Evolutionary conservation across 2,888 invertebrate species (phyloP).

Genomic region (Synanthedon vespiformis): DNA sequence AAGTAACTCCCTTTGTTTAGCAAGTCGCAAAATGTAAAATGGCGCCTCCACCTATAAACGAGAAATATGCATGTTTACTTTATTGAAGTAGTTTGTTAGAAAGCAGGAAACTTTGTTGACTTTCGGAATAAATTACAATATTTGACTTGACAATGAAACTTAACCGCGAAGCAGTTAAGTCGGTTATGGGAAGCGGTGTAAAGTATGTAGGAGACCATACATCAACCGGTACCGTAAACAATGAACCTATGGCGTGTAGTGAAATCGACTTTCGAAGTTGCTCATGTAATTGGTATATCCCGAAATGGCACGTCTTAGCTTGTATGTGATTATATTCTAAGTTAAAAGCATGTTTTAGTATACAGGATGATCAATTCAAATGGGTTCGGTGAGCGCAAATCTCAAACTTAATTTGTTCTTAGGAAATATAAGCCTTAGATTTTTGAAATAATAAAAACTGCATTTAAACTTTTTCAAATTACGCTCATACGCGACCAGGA

Average conservation of each 20-base stretch:
- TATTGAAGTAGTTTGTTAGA: constrained; percentile 14
- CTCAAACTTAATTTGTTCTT: too few species aligned
- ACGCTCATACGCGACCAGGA: too few species aligned
- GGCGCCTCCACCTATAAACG: constrained; percentile 12
- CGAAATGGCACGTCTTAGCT: constrained; percentile 24
- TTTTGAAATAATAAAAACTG: too few species aligned
- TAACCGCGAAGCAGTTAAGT: constrained; percentile 16
- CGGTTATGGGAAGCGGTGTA: constrained; percentile 14
- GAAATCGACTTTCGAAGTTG: constrained; percentile 30
- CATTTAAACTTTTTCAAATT: too few species aligned
- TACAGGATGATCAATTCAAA: too few species aligned
- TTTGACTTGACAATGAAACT: constrained; percentile 31
- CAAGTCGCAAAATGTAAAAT: constrained; percentile 26
- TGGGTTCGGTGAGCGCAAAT: too few species aligned
- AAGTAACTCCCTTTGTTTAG: constrained; percentile 1
- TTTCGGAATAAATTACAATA: constrained; percentile 39
- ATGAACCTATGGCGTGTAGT: constrained; percentile 17
- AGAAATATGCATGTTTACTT: constrained; percentile 19
- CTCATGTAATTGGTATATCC: constrained; percentile 34
- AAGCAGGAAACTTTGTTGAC: constrained; percentile 21
- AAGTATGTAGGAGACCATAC: constrained; percentile 30
- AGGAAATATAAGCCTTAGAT: too few species aligned
- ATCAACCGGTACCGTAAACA: constrained; percentile 30
- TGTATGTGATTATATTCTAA: constrained; percentile 14
- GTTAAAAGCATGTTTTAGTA: too few species aligned